A percentile compares a stretch with the other conserved stretches of the same genome.
These are phyloP conservation scores for Myathropa florea DNA, from an alignment of 2,888 invertebrate species.

Conservation along the genomic window DNA sequence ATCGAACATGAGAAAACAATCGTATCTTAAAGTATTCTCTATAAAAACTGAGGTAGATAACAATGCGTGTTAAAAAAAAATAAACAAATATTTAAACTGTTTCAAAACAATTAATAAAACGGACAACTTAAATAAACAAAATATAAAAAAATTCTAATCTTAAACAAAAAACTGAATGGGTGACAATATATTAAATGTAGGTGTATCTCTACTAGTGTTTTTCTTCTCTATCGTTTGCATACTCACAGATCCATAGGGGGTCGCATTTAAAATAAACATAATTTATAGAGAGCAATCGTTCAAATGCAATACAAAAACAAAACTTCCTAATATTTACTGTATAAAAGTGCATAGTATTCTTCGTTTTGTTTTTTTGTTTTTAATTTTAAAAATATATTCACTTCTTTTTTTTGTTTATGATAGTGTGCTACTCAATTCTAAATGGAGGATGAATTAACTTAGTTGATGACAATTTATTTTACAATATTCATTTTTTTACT, in stretches of 20 bases:
- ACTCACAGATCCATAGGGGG: neutral
- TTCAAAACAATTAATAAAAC: conserved; percentile 52
- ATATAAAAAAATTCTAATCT: conserved; percentile 10
- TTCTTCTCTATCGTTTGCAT: neutral
- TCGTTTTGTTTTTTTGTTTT: conserved; percentile 1
- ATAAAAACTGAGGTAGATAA: conserved; percentile 71
- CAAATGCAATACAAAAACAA: neutral
- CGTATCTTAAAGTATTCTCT: conserved; percentile 22
- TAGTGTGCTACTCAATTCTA: conserved; percentile 38
- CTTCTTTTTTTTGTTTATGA: conserved; percentile 7
- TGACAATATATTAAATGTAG: conserved; percentile 58
- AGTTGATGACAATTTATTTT: conserved; percentile 55
- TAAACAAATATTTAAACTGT: conserved; percentile 38
- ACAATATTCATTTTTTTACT: conserved; percentile 7
- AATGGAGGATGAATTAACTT: conserved; percentile 66
- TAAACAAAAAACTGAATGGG: conserved; percentile 22
- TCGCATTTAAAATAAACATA: conserved; percentile 23
- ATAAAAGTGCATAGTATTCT: conserved; percentile 30
- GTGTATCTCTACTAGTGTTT: conserved; percentile 21
- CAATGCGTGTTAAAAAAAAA: conserved; percentile 41
- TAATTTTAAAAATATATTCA: conserved; percentile 15
- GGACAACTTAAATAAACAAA: conserved; percentile 48
- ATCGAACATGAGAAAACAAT: conserved; percentile 40
- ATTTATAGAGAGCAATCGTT: conserved; percentile 26
- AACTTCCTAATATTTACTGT: conserved; percentile 12